phyloP scores from a whole-genome alignment of 64 coral and sea anemone genomes.

The Catalaphyllia jardinei region DNA sequence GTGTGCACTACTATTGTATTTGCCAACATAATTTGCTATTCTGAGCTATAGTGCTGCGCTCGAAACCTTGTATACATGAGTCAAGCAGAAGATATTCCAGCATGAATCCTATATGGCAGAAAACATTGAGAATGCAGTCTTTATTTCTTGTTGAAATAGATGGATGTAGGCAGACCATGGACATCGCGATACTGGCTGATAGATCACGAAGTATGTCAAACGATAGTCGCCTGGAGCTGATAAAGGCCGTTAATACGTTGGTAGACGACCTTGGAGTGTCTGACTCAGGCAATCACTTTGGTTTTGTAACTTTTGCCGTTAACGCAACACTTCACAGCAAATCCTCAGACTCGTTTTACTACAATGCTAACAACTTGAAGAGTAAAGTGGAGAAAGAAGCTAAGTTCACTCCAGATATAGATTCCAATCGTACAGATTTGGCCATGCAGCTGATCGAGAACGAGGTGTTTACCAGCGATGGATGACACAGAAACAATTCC shows the following conservation, averaged over 20 bases:
- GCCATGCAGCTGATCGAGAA: background rate
- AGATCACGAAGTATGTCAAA: background rate
- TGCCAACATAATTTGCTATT: too few relatives aligned
- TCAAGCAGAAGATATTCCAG: too few relatives aligned
- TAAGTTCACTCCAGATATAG: background rate
- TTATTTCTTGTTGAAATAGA: background rate
- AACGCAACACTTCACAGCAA: background rate
- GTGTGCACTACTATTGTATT: too few relatives aligned
- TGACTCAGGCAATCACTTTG: background rate
- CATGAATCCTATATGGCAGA: too few relatives aligned
- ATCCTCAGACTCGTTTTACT: background rate
- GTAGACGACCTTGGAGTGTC: background rate
- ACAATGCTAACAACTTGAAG: background rate
- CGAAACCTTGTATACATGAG: too few relatives aligned
- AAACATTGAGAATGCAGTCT: too few relatives aligned
- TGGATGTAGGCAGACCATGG: background rate
- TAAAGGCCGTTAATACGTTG: background rate
- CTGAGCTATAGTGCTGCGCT: too few relatives aligned
- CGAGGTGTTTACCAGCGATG: slow-evolving; percentile 14
- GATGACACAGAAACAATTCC: slow-evolving; percentile 41
- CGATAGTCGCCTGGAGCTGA: too few relatives aligned
- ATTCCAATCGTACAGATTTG: slow-evolving; percentile 30
- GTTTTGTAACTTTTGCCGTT: background rate
- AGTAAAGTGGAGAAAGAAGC: background rate
- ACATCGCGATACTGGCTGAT: slow-evolving; percentile 9